These are phyloP conservation scores for Polymixis flavicincta DNA, from an alignment of 2,888 invertebrate genomes.

Conservation along the genomic window DNA sequence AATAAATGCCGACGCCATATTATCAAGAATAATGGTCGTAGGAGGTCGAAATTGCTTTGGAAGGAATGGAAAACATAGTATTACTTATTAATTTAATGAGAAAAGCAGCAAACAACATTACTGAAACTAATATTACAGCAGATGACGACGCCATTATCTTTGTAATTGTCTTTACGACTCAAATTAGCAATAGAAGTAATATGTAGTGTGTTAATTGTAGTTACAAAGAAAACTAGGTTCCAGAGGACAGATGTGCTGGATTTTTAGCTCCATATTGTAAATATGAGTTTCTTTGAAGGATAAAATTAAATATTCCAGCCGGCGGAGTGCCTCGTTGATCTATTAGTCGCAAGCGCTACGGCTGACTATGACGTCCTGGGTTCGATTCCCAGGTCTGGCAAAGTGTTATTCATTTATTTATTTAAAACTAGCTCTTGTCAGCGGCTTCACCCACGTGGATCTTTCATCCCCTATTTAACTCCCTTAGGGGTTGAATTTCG, in stretches of 20 bases:
- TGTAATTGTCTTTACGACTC: not conserved
- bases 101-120: not conserved
- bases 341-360: no score
- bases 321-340: no score
- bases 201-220: not conserved
- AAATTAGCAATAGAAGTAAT: not conserved
- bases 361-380: no score
- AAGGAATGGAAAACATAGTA: not conserved
- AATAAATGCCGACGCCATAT: not conserved
- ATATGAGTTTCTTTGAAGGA: no score
- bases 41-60: not conserved
- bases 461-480: no score
- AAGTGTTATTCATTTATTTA: no score
- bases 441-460: no score
- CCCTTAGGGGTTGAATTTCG: no score
- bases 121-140: not conserved
- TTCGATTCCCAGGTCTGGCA: no score
- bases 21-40: not conserved
- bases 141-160: not conserved
- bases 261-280: no score
- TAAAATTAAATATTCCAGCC: no score
- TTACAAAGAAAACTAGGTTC: not conserved
- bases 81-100: not conserved
- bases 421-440: no score
- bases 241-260: not conserved